phyloP scores from a whole-genome alignment of 2,113 vertebrate species.

The Uria lomvia region DNA sequence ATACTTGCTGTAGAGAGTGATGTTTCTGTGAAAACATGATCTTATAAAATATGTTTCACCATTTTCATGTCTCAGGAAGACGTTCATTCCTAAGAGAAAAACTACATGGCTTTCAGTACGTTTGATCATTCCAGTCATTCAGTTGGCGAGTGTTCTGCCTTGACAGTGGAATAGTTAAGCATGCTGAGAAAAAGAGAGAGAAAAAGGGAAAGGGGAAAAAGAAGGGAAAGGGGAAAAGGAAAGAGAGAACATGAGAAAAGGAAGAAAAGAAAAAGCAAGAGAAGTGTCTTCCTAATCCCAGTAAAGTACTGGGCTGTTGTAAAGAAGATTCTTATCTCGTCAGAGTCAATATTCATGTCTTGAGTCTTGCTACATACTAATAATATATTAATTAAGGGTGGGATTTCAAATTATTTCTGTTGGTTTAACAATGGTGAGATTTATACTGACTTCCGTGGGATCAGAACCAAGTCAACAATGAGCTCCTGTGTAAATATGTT shows the following conservation, averaged over 20 bases:
- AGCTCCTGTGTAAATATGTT: background rate
- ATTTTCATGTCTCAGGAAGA: conserved; percentile 34
- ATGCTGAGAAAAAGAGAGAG: background rate
- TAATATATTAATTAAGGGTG: background rate
- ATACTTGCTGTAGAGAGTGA: background rate
- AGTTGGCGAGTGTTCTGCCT: background rate
- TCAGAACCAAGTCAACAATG: background rate
- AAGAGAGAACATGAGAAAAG: background rate
- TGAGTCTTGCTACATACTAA: background rate
- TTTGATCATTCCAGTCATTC: conserved; percentile 51
- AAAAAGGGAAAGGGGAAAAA: too few species aligned
- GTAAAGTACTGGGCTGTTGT: background rate
- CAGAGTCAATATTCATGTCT: background rate
- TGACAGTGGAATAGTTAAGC: conserved; percentile 19
- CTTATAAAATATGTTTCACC: conserved; percentile 18
- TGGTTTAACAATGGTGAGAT: background rate
- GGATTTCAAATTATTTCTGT: background rate
- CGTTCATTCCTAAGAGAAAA: conserved; percentile 14
- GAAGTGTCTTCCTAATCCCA: background rate
- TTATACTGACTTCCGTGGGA: background rate
- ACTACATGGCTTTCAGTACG: background rate
- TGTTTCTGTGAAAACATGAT: conserved; percentile 42
- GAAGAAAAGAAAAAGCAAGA: background rate
- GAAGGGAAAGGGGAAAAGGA: background rate
- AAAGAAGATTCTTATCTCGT: background rate